Conservation (phyloP, 2,888 invertebrate species). For the Ennomos erosarius region DNA sequence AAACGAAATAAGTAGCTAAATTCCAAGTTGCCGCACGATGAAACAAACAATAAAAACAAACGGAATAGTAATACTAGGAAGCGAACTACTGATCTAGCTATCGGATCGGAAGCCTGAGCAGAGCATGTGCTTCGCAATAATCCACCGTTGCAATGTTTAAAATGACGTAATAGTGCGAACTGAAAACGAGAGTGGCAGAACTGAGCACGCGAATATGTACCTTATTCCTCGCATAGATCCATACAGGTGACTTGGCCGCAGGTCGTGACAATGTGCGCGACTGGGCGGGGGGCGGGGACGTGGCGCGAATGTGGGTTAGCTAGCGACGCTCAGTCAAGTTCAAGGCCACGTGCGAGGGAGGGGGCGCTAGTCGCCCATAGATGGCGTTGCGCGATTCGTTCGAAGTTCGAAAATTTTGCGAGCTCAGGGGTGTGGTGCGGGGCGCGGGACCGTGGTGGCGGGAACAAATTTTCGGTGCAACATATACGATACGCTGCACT, state of each 20-base stretch:
- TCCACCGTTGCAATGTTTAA: slow-evolving; percentile 60
- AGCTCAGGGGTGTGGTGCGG: slow-evolving; percentile 68
- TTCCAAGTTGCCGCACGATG: background rate
- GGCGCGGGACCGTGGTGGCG: slow-evolving; percentile 65
- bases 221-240: slow-evolving; percentile 66
- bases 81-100: slow-evolving; percentile 24
- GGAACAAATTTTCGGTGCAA: slow-evolving; percentile 83
- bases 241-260: slow-evolving; percentile 75
- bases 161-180: slow-evolving; percentile 68
- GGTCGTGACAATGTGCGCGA: slow-evolving; percentile 71
- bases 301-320: slow-evolving; percentile 74
- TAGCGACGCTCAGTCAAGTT: slow-evolving; percentile 78
- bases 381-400: slow-evolving; percentile 79
- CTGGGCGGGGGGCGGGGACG: slow-evolving; percentile 60
- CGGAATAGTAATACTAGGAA: slow-evolving; percentile 24
- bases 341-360: slow-evolving; percentile 76
- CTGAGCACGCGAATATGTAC: slow-evolving; percentile 64
- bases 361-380: slow-evolving; percentile 71
- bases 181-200: slow-evolving; percentile 72
- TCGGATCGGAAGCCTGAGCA: slow-evolving; percentile 35
- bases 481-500: slow-evolving; percentile 80
- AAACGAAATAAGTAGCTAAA: background rate
- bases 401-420: slow-evolving; percentile 76
- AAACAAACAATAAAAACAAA: slow-evolving; percentile 27
- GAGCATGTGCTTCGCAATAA: slow-evolving; percentile 54